phyloP scores from a whole-genome alignment of 2,888 invertebrate genomes.

The Drosophila mayaguana region DNA sequence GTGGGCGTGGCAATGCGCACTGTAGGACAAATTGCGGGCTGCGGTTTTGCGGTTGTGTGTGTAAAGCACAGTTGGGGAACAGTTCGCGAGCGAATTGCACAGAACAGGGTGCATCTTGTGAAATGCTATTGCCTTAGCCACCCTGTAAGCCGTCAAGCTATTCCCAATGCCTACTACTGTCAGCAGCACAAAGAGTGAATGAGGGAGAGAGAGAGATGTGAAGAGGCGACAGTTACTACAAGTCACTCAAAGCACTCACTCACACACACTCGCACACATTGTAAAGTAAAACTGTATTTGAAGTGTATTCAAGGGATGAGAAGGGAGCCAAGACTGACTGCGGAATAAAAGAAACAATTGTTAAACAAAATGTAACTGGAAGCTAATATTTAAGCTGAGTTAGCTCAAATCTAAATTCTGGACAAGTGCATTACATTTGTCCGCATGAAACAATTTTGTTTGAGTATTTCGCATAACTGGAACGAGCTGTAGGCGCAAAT shows the following conservation, averaged over 20 bases:
- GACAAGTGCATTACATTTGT: no score
- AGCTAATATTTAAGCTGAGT: no score
- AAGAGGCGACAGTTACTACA: neutral
- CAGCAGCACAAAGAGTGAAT: neutral
- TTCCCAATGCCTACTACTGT: neutral
- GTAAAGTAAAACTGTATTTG: no score
- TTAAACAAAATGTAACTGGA: no score
- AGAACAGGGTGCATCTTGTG: neutral
- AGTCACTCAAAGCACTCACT: neutral
- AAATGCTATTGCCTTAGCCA: neutral
- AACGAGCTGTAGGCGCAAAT: no score
- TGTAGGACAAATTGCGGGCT: slow-evolving; percentile 19
- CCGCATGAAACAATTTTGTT: no score
- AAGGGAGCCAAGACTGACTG: no score
- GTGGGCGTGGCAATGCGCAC: slow-evolving; percentile 13
- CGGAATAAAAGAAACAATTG: no score
- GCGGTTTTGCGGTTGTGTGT: slow-evolving; percentile 12
- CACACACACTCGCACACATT: neutral
- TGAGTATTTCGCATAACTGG: no score
- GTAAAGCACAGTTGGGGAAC: neutral
- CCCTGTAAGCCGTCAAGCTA: neutral
- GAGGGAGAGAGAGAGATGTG: neutral
- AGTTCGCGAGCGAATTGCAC: slow-evolving; percentile 1
- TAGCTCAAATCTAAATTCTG: no score
- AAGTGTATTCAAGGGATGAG: no score